Conservation (phyloP, 2,113 vertebrate genomes). For the Trogon melanurus region DNA sequence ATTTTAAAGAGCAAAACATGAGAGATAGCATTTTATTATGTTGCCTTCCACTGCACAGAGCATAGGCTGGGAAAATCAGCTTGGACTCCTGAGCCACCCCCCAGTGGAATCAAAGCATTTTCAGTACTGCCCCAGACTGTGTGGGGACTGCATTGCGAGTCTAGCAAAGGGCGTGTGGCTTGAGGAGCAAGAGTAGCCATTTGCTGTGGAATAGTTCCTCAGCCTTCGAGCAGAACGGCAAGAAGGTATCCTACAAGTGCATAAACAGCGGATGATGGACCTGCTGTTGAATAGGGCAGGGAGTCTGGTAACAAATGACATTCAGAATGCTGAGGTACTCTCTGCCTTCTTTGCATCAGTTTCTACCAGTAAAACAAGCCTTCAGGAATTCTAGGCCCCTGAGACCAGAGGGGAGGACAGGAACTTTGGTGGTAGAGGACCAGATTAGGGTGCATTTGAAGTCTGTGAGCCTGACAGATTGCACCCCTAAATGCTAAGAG, state of each 20-base stretch:
- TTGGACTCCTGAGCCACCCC: neutral
- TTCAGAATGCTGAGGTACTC: neutral
- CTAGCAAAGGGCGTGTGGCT: neutral
- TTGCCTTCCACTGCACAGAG: constrained; percentile 53
- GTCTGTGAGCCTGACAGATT: neutral
- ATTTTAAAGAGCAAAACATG: constrained; percentile 37
- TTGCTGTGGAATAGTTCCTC: neutral
- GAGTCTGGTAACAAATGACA: neutral
- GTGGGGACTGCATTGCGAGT: neutral
- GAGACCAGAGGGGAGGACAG: neutral
- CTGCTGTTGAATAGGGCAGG: neutral
- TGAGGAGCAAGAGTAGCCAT: neutral
- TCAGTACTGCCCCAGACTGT: neutral
- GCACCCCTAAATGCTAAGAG: neutral
- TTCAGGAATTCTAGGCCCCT: neutral
- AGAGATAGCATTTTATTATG: neutral
- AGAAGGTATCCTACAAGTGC: neutral
- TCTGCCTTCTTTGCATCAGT: neutral
- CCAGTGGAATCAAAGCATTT: neutral
- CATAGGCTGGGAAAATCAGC: constrained; percentile 11
- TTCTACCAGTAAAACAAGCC: neutral
- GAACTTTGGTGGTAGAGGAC: neutral
- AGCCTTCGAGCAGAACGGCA: neutral
- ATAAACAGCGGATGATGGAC: neutral
- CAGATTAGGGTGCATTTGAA: neutral